Percentiles rank a stretch among this genome's conserved stretches.
Conservation (phyloP, 2,888 invertebrate genomes). For the Hoplodrina ambigua region DNA sequence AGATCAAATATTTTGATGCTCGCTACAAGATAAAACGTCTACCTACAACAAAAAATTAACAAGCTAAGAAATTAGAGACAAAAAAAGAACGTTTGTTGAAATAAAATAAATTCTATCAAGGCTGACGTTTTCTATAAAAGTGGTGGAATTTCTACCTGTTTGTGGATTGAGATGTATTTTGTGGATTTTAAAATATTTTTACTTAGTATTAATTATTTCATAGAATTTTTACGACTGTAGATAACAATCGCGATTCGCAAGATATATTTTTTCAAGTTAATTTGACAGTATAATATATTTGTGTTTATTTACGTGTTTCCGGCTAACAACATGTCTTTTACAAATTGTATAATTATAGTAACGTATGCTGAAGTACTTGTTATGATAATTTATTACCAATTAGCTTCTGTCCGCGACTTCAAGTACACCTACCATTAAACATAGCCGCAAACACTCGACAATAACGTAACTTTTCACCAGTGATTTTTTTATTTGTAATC, state of each 20-base stretch:
- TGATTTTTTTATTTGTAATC: no score
- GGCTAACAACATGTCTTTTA: not conserved
- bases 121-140: slow-evolving; percentile 36
- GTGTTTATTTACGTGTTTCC: slow-evolving; percentile 14
- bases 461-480: no score
- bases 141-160: slow-evolving; percentile 51
- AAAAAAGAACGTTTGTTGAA: slow-evolving; percentile 36
- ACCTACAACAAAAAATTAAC: slow-evolving; percentile 51
- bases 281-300: slow-evolving; percentile 27
- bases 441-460: no score
- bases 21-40: slow-evolving; percentile 51
- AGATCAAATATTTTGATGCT: slow-evolving; percentile 70
- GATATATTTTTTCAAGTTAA: slow-evolving; percentile 21
- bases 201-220: slow-evolving; percentile 42
- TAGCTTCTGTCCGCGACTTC: no score
- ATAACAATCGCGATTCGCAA: slow-evolving; percentile 52
- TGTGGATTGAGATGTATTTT: slow-evolving; percentile 58
- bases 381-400: not conserved
- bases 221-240: slow-evolving; percentile 54
- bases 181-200: slow-evolving; percentile 24
- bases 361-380: not conserved
- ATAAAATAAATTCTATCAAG: slow-evolving; percentile 49
- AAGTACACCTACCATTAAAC: no score
- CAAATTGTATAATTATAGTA: slow-evolving; percentile 1
- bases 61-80: slow-evolving; percentile 40